These are phyloP conservation scores for Ciconia stormi DNA, from an alignment of 2,113 vertebrate genomes.

Conservation along the genomic window DNA sequence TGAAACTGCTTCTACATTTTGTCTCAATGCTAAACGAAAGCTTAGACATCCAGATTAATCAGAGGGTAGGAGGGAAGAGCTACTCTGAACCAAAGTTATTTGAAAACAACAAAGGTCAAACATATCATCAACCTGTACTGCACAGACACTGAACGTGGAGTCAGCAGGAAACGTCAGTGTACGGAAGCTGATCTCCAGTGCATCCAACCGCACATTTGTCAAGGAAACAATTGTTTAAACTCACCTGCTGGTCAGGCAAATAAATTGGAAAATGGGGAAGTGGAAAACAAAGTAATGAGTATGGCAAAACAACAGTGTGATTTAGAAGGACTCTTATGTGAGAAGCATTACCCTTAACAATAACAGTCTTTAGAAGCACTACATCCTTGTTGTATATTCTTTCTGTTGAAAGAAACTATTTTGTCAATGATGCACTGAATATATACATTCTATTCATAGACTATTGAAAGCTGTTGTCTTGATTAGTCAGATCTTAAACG, in stretches of 20 bases:
- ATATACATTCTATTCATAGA: neutral
- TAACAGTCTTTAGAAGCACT: neutral
- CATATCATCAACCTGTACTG: conserved; percentile 14
- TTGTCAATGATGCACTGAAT: neutral
- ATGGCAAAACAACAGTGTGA: conserved; percentile 16
- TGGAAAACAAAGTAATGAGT: conserved; percentile 44
- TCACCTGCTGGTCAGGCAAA: conserved; percentile 53
- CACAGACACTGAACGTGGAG: conserved; percentile 11
- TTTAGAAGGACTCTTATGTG: neutral
- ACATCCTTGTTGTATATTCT: neutral
- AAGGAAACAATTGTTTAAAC: conserved; percentile 57
- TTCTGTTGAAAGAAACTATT: neutral
- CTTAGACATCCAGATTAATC: neutral
- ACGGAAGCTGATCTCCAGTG: conserved; percentile 53
- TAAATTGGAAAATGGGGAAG: conserved; percentile 49
- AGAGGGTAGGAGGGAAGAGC: neutral
- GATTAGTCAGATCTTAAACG: neutral
- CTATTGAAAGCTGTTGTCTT: neutral
- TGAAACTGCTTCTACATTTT: neutral
- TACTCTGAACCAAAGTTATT: neutral
- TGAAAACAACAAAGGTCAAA: conserved; percentile 50
- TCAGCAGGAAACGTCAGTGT: conserved; percentile 42
- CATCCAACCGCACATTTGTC: conserved; percentile 50
- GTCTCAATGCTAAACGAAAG: neutral
- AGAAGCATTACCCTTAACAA: neutral